Evolutionary conservation across 2,888 invertebrate species (phyloP).

Genomic region (Stenchaetothrips biformis): DNA sequence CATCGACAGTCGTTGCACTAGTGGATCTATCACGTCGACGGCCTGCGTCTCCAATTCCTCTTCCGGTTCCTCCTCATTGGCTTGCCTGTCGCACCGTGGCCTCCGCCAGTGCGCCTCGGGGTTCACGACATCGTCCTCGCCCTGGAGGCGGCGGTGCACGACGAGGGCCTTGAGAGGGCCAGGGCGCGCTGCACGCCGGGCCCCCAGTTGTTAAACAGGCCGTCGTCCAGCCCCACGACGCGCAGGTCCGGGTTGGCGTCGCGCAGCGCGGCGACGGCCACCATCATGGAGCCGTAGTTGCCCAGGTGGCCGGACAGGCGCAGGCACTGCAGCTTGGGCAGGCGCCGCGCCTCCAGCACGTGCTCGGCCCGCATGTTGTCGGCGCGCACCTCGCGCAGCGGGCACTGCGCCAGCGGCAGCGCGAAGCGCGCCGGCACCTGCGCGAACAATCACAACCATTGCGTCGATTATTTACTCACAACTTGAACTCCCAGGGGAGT

Average conservation of each 20-base stretch:
- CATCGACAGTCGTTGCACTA: too few relatives aligned
- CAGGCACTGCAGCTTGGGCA: background rate
- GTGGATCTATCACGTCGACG: too few relatives aligned
- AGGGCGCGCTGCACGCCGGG: conserved; percentile 15
- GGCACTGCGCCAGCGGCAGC: background rate
- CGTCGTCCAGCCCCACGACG: conserved; percentile 7
- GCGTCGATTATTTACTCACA: background rate
- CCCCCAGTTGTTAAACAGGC: conserved; percentile 15
- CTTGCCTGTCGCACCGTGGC: too few relatives aligned
- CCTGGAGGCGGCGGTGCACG: background rate
- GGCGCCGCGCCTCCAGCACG: background rate
- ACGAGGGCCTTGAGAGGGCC: background rate
- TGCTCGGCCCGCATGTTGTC: conserved; percentile 20
- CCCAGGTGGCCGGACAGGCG: conserved; percentile 3
- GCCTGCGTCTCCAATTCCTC: too few relatives aligned
- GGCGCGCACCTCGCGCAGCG: background rate
- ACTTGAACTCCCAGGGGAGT: too few relatives aligned
- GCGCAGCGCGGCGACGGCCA: background rate
- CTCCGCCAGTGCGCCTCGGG: background rate
- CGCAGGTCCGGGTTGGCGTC: background rate
- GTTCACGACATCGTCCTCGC: background rate
- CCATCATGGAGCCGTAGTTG: conserved; percentile 17
- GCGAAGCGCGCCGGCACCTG: conserved; percentile 19
- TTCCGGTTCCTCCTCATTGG: too few relatives aligned
- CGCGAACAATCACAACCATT: background rate